A percentile compares a stretch with the other conserved stretches of the same genome.
phyloP scores from a whole-genome alignment of 2,797 vertebrate species.

The Melanotaenia maccullochi region DNA sequence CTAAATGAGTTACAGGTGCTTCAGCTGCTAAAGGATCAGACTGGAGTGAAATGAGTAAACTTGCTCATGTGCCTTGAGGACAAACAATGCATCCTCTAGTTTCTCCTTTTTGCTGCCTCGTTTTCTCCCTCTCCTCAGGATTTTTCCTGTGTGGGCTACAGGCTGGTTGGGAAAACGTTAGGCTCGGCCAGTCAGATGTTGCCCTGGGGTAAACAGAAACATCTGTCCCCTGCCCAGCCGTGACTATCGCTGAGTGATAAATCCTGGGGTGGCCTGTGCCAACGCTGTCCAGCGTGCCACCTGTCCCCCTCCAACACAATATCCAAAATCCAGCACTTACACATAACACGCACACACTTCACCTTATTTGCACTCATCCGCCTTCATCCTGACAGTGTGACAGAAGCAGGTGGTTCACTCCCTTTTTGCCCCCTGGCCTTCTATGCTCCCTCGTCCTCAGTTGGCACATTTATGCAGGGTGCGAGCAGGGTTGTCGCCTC shows the following conservation, averaged over 20 bases:
- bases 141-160: conserved; percentile 46
- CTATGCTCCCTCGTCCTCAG: conserved; percentile 71
- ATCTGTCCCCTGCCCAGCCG: conserved; percentile 82
- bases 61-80: conserved; percentile 66
- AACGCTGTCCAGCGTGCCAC: conserved; percentile 76
- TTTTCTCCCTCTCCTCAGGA: conserved; percentile 27
- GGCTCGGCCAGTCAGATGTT: conserved; percentile 77
- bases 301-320: conserved; percentile 76
- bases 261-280: conserved; percentile 78
- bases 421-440: conserved; percentile 82
- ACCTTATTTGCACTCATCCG: conserved; percentile 74
- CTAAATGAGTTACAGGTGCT: conserved; percentile 84
- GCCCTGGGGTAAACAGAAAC: conserved; percentile 82
- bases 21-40: conserved; percentile 70
- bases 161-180: conserved; percentile 62
- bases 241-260: conserved; percentile 82
- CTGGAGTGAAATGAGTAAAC: conserved; percentile 70
- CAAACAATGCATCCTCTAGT: conserved; percentile 66
- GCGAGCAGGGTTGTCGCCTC: conserved; percentile 72
- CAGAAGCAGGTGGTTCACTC: conserved; percentile 85
- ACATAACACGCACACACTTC: conserved; percentile 49
- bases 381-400: conserved; percentile 82
- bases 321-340: conserved; percentile 50
- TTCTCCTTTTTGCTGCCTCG: conserved; percentile 30
- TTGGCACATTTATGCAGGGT: conserved; percentile 76